Base-by-base conservation (phyloP, 2,888 invertebrate genomes). In the Rhingia campestris region DNA sequence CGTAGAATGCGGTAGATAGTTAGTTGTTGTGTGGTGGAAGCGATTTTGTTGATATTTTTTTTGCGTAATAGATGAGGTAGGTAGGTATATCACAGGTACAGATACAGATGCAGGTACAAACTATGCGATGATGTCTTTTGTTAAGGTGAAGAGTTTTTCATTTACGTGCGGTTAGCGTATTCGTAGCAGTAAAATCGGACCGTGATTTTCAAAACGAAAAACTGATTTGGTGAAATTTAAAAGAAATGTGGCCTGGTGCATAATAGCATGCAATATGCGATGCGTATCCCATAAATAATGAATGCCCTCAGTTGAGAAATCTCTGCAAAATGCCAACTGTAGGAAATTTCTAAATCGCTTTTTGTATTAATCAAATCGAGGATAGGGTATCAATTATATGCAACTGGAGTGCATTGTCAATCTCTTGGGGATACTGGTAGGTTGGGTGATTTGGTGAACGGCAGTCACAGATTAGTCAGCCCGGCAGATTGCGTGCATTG, bases 161-260 rank as follows among this genome's bases (percentile, higher is more conserved):
- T 72, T 77, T 63, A 69, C 72, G 77, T 81, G 66, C 81, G 72
- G 66, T 77, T 49, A 72, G 49, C 77, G 81, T 77, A 76, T 66
- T 77, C 64, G 43, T 49, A 61, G 59, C 76, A 49, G 77, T 54
- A 56, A 76, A 76, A 81, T 41, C 45, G 22, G 5, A 51, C 7
- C 30, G 33, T 70, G 54, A 66, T 66, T 80, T 74, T 66, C 30
- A 12, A 61, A 12, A 35, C 3, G 35, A 14, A 47, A 72, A 61
- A 7, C 43, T 6, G 30, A 14, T 51, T 61, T 67, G 66, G 81
- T 81, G 72, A 81, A 76, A 72, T 53, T 74, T 73, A 32, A 66
- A 22, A 45, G 9, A 75, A 67, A 73, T 56, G 39, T 76, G 51
- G 37, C 49, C 53, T 37, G 54, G 47, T 54, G 81, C 72, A 66